Evolutionary conservation across 2,888 invertebrate genomes (phyloP).

Genomic region (Amiota minor): DNA sequence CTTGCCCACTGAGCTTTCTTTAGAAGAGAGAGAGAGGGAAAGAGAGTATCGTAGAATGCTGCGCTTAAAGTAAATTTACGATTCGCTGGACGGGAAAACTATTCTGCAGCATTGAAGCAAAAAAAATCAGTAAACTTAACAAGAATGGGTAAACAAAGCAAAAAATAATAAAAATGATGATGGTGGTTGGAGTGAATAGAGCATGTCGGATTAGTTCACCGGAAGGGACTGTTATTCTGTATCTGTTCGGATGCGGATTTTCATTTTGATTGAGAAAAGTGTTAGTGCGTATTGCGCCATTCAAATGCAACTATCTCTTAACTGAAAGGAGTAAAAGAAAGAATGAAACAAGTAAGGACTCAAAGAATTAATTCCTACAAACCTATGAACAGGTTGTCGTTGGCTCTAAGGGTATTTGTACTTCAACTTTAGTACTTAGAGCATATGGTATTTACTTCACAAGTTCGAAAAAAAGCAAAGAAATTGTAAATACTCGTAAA

Average conservation of each 20-base stretch:
- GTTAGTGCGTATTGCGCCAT: not conserved
- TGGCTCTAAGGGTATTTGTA: no score
- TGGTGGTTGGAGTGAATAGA: no score
- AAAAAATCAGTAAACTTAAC: not conserved
- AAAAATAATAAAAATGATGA: no score
- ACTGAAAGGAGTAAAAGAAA: no score
- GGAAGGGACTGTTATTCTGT: not conserved
- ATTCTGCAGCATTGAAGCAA: not conserved
- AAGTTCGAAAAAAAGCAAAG: not conserved
- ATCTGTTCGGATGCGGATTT: constrained; percentile 17
- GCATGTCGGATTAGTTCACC: no score
- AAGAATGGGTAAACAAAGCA: not conserved
- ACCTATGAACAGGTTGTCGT: not conserved
- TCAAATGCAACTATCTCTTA: no score
- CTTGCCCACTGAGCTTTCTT: constrained; percentile 33
- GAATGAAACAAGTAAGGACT: no score
- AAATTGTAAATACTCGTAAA: not conserved
- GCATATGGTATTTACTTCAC: not conserved
- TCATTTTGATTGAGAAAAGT: constrained; percentile 19
- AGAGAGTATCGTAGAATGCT: no score
- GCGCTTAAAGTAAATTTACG: constrained; percentile 23
- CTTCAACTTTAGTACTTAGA: not conserved
- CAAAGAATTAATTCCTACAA: not conserved
- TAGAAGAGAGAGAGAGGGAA: no score
- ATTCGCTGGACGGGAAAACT: constrained; percentile 2